Evolutionary conservation across 1,140 invertebrate genomes (phyloP), one percentile per base, ranked within the genome.

Genomic region (Triops cancriformis): DNA sequence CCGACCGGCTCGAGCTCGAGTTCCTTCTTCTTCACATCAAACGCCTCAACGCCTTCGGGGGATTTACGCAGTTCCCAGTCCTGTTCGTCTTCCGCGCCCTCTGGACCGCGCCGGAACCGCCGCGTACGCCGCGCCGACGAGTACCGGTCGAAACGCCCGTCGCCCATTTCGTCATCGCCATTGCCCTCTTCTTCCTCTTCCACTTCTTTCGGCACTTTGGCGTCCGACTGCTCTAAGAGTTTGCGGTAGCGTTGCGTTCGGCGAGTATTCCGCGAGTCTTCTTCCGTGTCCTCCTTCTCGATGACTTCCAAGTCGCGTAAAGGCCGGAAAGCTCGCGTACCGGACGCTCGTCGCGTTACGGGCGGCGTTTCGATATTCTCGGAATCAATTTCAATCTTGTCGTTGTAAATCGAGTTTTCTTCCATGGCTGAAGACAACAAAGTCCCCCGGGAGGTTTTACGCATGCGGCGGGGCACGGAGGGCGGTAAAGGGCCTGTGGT

Each of bases 301-400:
- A 77, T 76, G 6, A 76, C 14, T n/a, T 80, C 81, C 14, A 64
- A 31, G 27, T 72, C 79, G 26, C 26, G 74, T 27, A 72, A 76
- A n/a, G 74, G 64, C 41, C 80, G 37, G 43, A 83, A 82, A 51
- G 81, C 81, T 27, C 81, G 77, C 12, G 73, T 45, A 79, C 87
- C 89, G 81, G 91, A 90, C 3, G 90, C 84, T 81, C 90, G 89
- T 76, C 93, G 87, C 12, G 90, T 91, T 0, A 90, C 91, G 1
- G 93, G 93, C 6, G 94, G 93, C 6, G 94, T 95, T 86, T 95
- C 93, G 23, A 95, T 93, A 80, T 96, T 96, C 80, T 96, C 94
- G 3, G 93, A 93, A 83, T 96, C 94, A 12, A 95, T 94, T 82
- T 95, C 93, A 28, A 92, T 90, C 82, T 91, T 91, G 81, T 93